Evolutionary conservation across 2,113 vertebrate genomes (phyloP), one percentile per base, ranked within the genome.

Genomic region (Percopsis transmontana): DNA sequence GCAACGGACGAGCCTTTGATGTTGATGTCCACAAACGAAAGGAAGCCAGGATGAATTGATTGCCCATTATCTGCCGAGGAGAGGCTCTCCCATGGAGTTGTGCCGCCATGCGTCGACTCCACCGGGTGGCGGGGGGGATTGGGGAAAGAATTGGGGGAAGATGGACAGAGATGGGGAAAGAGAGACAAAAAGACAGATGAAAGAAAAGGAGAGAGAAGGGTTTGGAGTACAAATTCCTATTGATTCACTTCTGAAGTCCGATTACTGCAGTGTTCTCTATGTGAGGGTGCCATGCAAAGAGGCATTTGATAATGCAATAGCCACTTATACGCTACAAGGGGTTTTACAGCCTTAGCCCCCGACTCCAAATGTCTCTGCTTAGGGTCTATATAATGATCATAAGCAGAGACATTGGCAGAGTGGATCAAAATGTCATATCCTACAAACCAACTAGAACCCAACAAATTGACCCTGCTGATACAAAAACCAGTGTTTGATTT

Each of bases 21-120:
- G 88, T 91, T 88, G 81, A 88, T 84, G 81, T 75, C 85, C 88
- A 82, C 88, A 91, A 88, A 89, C 88, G 88, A 86, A 88, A 86
- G 78, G 81, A 69, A 82, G 78, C 80, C 84, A 87, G 77, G 5
- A 88, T 33, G 27, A 33, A 33, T 33, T 75, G 85, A 80, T 76
- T 82, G 70, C 76, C 81, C 72, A 83, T 88, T 87, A 87, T 89
- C 84, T 84, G 70, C 81, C 55, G 75, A 16, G 73, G 78, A 84
- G 79, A 76, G 79, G 73, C 57, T 69, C 76, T 84, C 72, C 72
- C 74, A 45, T 83, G 86, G 80, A 84, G 76, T 61, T 61, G 62
- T 72, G 84, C 66, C 81, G 66, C 72, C 68, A 79, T 58, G 76
- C 66, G 77, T 68, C 58, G 6, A 73, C 72, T 77, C 81, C 75